Evolutionary conservation across 2,888 invertebrate genomes (phyloP).

Genomic region (Cetonia aurata): DNA sequence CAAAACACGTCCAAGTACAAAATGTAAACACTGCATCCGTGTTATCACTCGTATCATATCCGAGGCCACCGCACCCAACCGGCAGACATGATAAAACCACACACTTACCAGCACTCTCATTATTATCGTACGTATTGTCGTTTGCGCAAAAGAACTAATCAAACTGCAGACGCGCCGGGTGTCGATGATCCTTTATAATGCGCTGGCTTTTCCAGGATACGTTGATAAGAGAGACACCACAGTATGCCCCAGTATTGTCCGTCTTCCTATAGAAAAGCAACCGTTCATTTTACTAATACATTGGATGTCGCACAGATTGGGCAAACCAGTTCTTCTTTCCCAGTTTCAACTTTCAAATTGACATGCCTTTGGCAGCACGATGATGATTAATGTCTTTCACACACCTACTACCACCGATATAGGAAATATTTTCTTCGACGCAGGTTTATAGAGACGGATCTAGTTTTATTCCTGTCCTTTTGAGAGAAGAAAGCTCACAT

Average conservation of each 20-base stretch:
- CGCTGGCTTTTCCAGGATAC: conserved; percentile 27
- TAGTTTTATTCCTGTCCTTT: too few relatives aligned
- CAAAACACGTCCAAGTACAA: too few relatives aligned
- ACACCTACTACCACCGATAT: background rate
- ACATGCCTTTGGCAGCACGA: conserved; percentile 1
- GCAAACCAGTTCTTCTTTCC: conserved; percentile 11
- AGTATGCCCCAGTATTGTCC: conserved; percentile 13
- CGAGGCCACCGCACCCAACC: too few relatives aligned
- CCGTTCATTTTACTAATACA: background rate
- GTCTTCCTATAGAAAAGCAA: conserved; percentile 22
- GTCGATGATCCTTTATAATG: conserved; percentile 39
- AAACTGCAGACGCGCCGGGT: conserved; percentile 30
- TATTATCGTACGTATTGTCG: conserved; percentile 22
- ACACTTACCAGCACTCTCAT: conserved; percentile 37
- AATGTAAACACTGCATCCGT: too few relatives aligned
- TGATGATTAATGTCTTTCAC: conserved; percentile 13
- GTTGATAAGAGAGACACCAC: conserved; percentile 26
- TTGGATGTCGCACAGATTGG: conserved; percentile 1
- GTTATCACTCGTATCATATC: too few relatives aligned
- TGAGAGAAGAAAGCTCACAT: too few relatives aligned
- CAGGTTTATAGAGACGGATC: background rate
- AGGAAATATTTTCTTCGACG: background rate
- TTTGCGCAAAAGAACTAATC: conserved; percentile 34
- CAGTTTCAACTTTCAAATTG: conserved; percentile 14
- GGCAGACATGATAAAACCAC: background rate